A percentile compares a stretch with the other conserved stretches of the same genome.
Evolutionary conservation across 2,797 vertebrate genomes (phyloP).

Genomic region (Euthynnus affinis): DNA sequence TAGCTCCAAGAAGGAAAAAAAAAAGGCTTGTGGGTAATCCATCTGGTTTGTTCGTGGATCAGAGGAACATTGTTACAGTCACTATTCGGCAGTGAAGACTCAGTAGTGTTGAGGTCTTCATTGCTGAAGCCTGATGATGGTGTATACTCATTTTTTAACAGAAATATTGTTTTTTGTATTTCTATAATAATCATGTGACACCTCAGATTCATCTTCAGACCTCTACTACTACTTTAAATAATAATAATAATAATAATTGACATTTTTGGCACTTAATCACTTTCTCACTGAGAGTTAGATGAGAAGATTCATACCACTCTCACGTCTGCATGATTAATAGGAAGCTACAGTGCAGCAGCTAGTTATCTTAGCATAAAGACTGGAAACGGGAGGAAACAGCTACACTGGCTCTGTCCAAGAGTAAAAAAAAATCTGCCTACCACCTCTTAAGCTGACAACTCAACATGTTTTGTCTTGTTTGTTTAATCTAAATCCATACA

Average conservation of each 20-base stretch:
- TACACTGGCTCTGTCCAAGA: not conserved
- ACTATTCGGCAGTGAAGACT: not conserved
- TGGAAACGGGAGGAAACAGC: not conserved
- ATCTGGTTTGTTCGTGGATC: constrained; percentile 29
- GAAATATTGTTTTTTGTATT: not conserved
- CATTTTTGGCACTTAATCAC: no score
- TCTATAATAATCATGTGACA: not conserved
- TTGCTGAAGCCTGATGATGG: not conserved
- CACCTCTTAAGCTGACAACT: no score
- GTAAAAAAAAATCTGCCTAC: no score
- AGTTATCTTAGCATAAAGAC: not conserved
- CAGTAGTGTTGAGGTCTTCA: not conserved
- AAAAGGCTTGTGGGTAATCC: constrained; percentile 4
- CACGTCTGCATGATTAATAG: no score
- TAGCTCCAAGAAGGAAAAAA: constrained; percentile 24
- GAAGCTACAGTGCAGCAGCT: no score
- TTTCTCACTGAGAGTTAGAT: no score
- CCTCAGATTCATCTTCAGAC: not conserved
- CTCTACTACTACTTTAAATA: no score
- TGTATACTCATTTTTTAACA: not conserved
- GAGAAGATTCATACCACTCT: no score
- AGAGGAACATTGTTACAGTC: constrained; percentile 19
- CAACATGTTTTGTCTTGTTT: no score
- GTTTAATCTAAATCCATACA: no score
- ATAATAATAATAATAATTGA: no score